These are phyloP conservation scores for Cosmorhoe ocellata DNA, from an alignment of 2,888 invertebrate genomes.

Conservation along the genomic window DNA sequence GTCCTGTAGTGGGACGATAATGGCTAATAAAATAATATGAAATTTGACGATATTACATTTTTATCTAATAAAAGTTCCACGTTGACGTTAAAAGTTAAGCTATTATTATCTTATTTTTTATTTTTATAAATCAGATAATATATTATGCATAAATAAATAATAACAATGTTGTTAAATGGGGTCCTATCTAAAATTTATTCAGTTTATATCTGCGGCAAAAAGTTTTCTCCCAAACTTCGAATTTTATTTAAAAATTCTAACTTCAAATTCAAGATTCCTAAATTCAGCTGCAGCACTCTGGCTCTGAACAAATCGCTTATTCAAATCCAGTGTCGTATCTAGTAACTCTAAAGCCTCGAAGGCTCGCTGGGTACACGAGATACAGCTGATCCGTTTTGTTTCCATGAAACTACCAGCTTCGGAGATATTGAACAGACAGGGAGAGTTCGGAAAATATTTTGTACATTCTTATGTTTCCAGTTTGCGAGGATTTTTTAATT, in stretches of 20 bases:
- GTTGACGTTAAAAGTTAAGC: too few relatives aligned
- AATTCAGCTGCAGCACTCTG: constrained; percentile 25
- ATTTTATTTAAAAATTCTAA: constrained; percentile 19
- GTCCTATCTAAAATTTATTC: background rate
- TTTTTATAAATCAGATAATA: too few relatives aligned
- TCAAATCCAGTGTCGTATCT: constrained; percentile 44
- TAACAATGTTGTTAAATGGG: too few relatives aligned
- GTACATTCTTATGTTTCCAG: constrained; percentile 24
- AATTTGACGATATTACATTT: too few relatives aligned
- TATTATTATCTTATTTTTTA: too few relatives aligned
- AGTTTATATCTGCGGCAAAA: background rate
- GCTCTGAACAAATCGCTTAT: constrained; percentile 36
- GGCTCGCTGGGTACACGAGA: constrained; percentile 47
- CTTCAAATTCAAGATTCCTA: constrained; percentile 23
- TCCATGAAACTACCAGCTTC: constrained; percentile 44
- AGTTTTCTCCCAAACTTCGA: background rate
- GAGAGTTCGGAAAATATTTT: constrained; percentile 36
- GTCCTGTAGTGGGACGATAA: too few relatives aligned
- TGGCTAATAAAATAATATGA: too few relatives aligned
- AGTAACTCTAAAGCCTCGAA: constrained; percentile 43
- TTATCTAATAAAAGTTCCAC: too few relatives aligned
- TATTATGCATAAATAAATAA: too few relatives aligned
- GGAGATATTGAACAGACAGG: constrained; percentile 34
- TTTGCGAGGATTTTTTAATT: constrained; percentile 16
- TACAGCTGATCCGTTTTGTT: constrained; percentile 71